Conservation (phyloP, 1,140 invertebrate species). For the Sminthurinus signatus region DNA sequence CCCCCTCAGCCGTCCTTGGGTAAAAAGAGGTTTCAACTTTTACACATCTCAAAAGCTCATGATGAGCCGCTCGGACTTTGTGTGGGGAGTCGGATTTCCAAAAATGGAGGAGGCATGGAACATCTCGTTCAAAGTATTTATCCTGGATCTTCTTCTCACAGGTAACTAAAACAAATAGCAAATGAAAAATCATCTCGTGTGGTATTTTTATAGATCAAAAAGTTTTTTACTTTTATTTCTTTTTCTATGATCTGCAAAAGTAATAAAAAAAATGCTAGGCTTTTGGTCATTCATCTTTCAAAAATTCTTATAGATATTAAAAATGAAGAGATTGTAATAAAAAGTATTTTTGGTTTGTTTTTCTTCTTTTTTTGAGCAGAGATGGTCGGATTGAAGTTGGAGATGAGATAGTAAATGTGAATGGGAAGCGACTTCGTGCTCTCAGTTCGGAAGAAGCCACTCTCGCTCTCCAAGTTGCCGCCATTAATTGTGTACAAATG, state of each 20-base stretch:
- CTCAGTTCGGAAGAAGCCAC: conserved; percentile 50
- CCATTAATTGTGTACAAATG: conserved; percentile 45
- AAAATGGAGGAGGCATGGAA: conserved; percentile 23
- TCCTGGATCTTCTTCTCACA: conserved; percentile 19
- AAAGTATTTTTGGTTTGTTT: not conserved
- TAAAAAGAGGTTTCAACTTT: conserved; percentile 36
- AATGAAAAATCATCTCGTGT: no score
- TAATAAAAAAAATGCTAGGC: no score
- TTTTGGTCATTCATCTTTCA: no score
- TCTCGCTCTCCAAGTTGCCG: conserved; percentile 47
- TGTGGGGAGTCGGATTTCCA: conserved; percentile 4
- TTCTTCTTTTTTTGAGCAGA: conserved; percentile 42
- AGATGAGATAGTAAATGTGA: conserved; percentile 54
- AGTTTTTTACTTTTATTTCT: no score
- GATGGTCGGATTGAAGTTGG: conserved; percentile 51
- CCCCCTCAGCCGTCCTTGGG: conserved; percentile 22
- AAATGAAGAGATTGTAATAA: not conserved
- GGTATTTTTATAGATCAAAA: no score
- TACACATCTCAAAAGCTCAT: conserved; percentile 25
- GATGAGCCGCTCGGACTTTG: conserved; percentile 30
- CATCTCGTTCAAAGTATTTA: conserved; percentile 23
- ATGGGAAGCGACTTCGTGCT: conserved; percentile 51
- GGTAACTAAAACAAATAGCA: no score
- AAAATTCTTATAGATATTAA: not conserved
- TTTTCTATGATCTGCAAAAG: no score